Conservation (phyloP, 2,797 vertebrate species). For the Siniperca scherzeri region DNA sequence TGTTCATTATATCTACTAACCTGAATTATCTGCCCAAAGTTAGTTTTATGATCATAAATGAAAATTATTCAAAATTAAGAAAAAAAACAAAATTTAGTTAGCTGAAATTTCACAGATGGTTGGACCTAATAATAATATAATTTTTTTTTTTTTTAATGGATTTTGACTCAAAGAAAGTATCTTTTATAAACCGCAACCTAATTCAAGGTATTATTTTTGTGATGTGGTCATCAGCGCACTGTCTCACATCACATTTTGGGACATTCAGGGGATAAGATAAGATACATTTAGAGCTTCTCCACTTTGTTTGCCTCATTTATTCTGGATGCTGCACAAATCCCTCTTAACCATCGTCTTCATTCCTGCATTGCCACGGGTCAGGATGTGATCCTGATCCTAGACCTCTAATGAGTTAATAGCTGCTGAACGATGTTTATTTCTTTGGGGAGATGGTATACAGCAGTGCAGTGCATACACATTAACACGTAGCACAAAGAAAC, state of each 20-base stretch:
- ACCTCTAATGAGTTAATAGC: slow-evolving; percentile 75
- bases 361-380: slow-evolving; percentile 40
- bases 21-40: not conserved
- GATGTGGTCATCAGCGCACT: not conserved
- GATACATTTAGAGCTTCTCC: slow-evolving; percentile 40
- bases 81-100: not conserved
- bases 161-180: not conserved
- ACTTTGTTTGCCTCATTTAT: slow-evolving; percentile 57
- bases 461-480: slow-evolving; percentile 41
- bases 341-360: slow-evolving; percentile 44
- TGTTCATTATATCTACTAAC: not conserved
- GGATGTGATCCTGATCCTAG: slow-evolving; percentile 64
- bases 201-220: not conserved
- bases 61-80: not conserved
- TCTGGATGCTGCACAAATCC: slow-evolving; percentile 49
- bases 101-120: not conserved
- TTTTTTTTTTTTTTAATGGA: not conserved
- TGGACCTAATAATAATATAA: not conserved
- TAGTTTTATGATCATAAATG: not conserved
- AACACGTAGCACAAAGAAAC: slow-evolving; percentile 31
- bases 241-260: slow-evolving; percentile 21
- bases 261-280: slow-evolving; percentile 19
- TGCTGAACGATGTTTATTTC: slow-evolving; percentile 62
- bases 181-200: not conserved
- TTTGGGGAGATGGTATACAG: slow-evolving; percentile 49